A percentile compares a stretch with the other conserved stretches of the same genome.
Evolutionary conservation across 2,888 invertebrate species (phyloP).

Genomic region (Tillus elongatus): DNA sequence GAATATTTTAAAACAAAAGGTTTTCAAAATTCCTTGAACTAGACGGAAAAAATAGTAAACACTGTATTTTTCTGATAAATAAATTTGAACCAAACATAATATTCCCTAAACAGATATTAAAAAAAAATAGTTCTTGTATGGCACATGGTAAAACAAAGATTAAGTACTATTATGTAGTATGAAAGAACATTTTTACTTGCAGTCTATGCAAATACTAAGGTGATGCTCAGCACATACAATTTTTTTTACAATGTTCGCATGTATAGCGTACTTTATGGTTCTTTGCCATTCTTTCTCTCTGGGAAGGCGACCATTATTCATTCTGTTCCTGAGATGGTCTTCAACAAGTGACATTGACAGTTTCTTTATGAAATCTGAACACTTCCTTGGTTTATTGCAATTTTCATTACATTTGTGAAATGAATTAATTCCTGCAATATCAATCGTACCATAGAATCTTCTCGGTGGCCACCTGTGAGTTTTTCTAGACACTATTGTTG

Average conservation of each 20-base stretch:
- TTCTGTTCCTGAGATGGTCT: constrained; percentile 7
- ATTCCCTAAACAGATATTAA: too few species aligned
- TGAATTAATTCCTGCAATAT: too few species aligned
- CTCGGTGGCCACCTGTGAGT: constrained; percentile 10
- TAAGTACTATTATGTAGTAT: too few species aligned
- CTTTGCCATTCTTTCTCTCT: constrained; percentile 5
- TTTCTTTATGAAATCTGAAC: constrained; percentile 8
- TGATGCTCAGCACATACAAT: too few species aligned
- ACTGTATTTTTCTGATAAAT: too few species aligned
- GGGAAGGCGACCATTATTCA: constrained; percentile 10
- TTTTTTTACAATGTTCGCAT: constrained; percentile 7
- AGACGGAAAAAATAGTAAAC: too few species aligned
- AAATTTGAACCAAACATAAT: too few species aligned
- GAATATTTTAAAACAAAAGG: too few species aligned
- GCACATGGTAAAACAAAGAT: too few species aligned
- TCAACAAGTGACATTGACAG: constrained; percentile 7
- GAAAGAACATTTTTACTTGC: too few species aligned
- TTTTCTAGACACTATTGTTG: constrained; percentile 8
- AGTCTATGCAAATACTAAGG: constrained; percentile 9
- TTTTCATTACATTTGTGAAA: constrained; percentile 8
- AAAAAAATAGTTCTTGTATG: too few species aligned
- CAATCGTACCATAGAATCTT: constrained; percentile 9
- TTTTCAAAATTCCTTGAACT: too few species aligned
- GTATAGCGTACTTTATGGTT: constrained; percentile 4
- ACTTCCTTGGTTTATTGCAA: background rate